Evolutionary conservation across 2,113 vertebrate genomes (phyloP).

Genomic region (Laticauda colubrina): DNA sequence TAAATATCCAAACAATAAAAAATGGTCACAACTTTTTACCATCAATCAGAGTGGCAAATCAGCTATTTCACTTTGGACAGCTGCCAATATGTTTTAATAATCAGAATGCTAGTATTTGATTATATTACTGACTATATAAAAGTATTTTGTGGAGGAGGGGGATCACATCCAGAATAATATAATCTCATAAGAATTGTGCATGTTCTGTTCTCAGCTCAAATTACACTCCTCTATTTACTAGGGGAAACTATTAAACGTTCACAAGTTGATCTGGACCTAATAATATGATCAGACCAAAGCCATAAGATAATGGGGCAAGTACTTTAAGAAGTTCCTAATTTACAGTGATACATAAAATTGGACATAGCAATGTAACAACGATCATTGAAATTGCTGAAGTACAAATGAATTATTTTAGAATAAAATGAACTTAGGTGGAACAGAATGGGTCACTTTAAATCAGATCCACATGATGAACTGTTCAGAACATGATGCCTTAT

Average conservation of each 20-base stretch:
- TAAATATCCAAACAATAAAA: background rate
- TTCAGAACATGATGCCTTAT: background rate
- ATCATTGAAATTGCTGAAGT: background rate
- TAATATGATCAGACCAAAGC: background rate
- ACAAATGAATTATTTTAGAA: background rate
- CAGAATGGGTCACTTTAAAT: background rate
- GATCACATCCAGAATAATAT: background rate
- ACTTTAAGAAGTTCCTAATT: background rate
- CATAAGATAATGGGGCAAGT: background rate
- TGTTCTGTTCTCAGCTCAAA: background rate
- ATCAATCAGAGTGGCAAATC: background rate
- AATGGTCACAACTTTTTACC: background rate
- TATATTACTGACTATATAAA: background rate
- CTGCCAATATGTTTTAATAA: background rate
- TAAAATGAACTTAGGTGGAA: background rate
- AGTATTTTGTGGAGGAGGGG: background rate
- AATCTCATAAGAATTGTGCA: background rate
- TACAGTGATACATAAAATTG: background rate
- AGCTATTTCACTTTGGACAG: background rate
- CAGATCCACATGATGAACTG: background rate
- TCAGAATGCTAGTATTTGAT: background rate
- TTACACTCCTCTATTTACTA: background rate
- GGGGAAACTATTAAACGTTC: background rate
- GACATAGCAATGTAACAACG: background rate
- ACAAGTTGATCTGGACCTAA: background rate